phyloP scores from a whole-genome alignment of 2,797 vertebrate species.

The Rhabdomys pumilio region DNA sequence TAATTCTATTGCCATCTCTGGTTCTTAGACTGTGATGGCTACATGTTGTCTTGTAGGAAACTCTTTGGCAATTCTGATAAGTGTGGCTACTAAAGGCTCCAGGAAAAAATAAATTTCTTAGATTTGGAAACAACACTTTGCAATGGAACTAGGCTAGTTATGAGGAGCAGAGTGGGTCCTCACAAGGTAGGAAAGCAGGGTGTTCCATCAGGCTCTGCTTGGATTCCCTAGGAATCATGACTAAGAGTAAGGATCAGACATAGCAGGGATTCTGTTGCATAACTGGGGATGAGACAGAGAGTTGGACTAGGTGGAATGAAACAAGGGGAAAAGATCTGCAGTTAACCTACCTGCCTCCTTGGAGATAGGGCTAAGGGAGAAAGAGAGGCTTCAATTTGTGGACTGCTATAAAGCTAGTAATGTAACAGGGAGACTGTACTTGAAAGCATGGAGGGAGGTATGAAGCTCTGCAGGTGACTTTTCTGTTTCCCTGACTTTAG shows the following conservation, averaged over 20 bases:
- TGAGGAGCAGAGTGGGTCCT: too few species aligned
- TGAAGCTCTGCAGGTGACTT: too few species aligned
- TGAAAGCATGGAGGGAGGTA: fast-evolving
- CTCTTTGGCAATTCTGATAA: not conserved
- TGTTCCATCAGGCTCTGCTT: not conserved
- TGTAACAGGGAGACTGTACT: not conserved
- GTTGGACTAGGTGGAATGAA: not conserved
- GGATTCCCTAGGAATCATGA: not conserved
- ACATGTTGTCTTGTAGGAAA: not conserved
- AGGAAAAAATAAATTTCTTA: too few species aligned
- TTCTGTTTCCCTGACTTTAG: not conserved
- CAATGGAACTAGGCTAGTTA: not conserved
- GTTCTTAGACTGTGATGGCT: not conserved
- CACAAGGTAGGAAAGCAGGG: too few species aligned
- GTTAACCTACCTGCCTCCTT: not conserved
- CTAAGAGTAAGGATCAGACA: too few species aligned
- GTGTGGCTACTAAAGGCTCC: not conserved
- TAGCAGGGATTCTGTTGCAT: not conserved
- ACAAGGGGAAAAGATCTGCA: not conserved
- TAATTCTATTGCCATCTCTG: not conserved
- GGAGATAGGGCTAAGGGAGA: not conserved
- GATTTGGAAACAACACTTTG: not conserved
- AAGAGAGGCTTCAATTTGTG: too few species aligned
- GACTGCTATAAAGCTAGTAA: too few species aligned
- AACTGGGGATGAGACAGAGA: not conserved